Base-by-base conservation (phyloP, 2,888 invertebrate species). In the Hoplodrina blanda region DNA sequence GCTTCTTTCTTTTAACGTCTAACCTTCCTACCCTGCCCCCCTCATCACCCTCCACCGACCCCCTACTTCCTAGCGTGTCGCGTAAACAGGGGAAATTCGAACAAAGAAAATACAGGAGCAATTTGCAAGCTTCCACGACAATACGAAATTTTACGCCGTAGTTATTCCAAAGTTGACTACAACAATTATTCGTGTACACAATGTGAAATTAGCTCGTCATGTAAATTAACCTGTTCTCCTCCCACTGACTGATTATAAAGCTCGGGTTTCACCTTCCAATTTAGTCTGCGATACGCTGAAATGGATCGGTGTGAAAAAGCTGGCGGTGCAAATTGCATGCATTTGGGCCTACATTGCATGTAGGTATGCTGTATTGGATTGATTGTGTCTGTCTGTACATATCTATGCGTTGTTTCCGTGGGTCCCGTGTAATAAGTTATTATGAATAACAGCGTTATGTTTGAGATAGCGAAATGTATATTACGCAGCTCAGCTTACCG, bases 101-200 rank as follows among this genome's bases (percentile, higher is more conserved):
- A 87, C 86, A 85, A 85, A 85, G 87, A 81, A 88, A 85, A 83
- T 82, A 79, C 79, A 66, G 61, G 63, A 76, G 70, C 79, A 76
- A 80, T 82, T 86, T 78, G 75, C 81, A 74, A 77, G 70, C 74
- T 62, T 76, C 71, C 70, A 55, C 78, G 67, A 80, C 85, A 83
- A 84, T 82, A 74, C 80, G 76, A 80, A 75, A 83, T 84, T 82
- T 73, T 69, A 67, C 65, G 70, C 62, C 66, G 64, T 73, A 75
- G 80, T 81, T 76, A 69, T 76, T 77, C 49, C 59, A 61, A 76
- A 78, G 70, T 81, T 76, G 52, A 64, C 68, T 76, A 64, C 61
- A 72, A 68, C 68, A 76, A 76, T 80, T 73, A 76, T 68, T 82
- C 62, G 52, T 72, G 65, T 73, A 61, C 49, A 76, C 73, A 59